phyloP scores from a whole-genome alignment of 2,797 vertebrate genomes.

The Typhlichthys eigenmanni region DNA sequence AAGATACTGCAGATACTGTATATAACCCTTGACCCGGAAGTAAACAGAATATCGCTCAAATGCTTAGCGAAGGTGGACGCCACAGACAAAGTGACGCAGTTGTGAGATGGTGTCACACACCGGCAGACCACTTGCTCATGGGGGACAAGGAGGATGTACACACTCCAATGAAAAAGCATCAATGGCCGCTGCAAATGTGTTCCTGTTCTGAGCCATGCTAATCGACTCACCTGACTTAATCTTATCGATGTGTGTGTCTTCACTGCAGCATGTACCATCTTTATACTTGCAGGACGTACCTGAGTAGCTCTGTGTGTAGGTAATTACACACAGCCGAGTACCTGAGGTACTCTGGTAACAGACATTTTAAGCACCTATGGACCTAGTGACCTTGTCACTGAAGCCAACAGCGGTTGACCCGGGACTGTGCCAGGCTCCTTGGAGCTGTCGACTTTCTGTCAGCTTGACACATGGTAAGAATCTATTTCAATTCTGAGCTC shows the following conservation, averaged over 20 bases:
- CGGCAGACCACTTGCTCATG: conserved; percentile 24
- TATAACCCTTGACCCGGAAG: no score
- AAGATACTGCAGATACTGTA: no score
- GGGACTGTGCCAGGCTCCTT: conserved; percentile 44
- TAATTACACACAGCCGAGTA: no score
- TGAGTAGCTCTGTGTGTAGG: no score
- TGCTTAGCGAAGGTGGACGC: conserved; percentile 4
- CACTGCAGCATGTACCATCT: no score
- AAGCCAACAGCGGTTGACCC: conserved; percentile 56
- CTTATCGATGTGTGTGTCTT: no score
- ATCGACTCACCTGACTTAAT: no score
- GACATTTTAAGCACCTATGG: no score
- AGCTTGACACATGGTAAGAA: conserved; percentile 36
- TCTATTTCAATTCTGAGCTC: conserved; percentile 60
- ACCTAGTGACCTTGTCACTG: conserved; percentile 43
- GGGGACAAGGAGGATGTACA: conserved; percentile 23
- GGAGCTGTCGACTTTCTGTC: conserved; percentile 26
- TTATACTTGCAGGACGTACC: no score
- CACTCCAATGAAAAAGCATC: neutral
- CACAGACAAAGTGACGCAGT: conserved; percentile 9
- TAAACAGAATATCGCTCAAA: neutral
- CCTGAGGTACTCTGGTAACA: no score
- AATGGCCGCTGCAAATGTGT: no score
- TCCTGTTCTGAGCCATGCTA: no score
- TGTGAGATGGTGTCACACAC: conserved; percentile 1